Evolutionary conservation across 2,888 invertebrate genomes (phyloP), one percentile per base, ranked within the genome.

Genomic region (Carabus problematicus): DNA sequence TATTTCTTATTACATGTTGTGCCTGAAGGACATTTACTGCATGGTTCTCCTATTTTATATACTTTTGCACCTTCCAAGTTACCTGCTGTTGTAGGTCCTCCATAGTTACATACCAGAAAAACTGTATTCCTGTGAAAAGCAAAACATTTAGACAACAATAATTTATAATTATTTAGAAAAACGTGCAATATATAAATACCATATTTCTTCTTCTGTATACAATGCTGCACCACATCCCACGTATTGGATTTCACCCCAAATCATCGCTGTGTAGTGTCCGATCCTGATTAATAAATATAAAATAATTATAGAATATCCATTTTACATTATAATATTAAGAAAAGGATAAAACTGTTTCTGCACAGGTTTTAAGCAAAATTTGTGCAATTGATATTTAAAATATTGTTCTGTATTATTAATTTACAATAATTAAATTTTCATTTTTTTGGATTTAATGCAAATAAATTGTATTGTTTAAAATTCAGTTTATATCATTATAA

Each of bases 211-310:
- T 14, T 43, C 14, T 70, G 77, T 77, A 71, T 79, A 81, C 47
- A 74, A 77, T 16, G 76, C 73, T 11, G 76, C 71, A 1, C 78
- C 81, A 71, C 81, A 81, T 19, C 81, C 81, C 41, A 81, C 71
- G 54, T 77, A 75, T 11, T 74, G 72, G 3, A 78, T 78, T n/a
- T 79, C 76, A 0, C 79, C 79, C 81, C 81, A 81, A 4, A 80
- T 58, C 75, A 81, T 75, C 70, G 81, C 80, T 0, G 81, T 81
- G 71, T 81, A 81, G 70, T 81, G 81, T 1, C 81, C 81, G 12
- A 9, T 19, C 29, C 67, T 67, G 41, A 18, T 12, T 43, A 56
- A 39, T 29, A 56, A 56, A 56, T 29, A 29, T 29, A 29, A 29
- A 2, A 29, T 6, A 29, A 6, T 29, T 29, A 29, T 6, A 29